Percentiles rank a stretch among this genome's conserved stretches.
Evolutionary conservation across 1,140 invertebrate genomes (phyloP).

Genomic region (Agraylea sexmaculata): DNA sequence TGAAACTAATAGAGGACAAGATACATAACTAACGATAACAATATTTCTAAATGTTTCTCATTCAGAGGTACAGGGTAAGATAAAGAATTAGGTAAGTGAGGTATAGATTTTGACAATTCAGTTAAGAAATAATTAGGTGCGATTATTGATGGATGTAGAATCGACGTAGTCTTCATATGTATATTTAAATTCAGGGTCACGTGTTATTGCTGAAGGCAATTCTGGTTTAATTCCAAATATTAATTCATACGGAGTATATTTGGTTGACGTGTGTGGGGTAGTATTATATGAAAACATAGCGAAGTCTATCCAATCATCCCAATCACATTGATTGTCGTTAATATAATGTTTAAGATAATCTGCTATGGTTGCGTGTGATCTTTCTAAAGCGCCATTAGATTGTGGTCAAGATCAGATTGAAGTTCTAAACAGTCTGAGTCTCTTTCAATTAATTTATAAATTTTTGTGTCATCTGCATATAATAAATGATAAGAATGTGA

Average conservation of each 20-base stretch:
- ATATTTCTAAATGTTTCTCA: too few species aligned
- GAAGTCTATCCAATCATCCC: constrained; percentile 6
- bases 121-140: constrained; percentile 7
- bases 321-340: constrained; percentile 10
- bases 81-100: neutral
- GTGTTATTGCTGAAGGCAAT: constrained; percentile 12
- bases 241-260: constrained; percentile 24
- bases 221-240: constrained; percentile 24
- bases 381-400: constrained; percentile 24
- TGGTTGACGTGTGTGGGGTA: constrained; percentile 19
- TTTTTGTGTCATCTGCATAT: too few species aligned
- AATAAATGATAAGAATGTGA: too few species aligned
- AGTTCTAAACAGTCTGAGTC: too few species aligned
- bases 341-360: constrained; percentile 23
- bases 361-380: constrained; percentile 17
- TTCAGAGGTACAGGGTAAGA: neutral
- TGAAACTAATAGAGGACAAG: neutral
- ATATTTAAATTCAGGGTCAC: neutral
- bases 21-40: neutral
- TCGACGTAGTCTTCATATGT: neutral
- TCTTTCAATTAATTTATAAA: too few species aligned
- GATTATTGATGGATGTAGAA: constrained; percentile 8
- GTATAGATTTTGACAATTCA: constrained; percentile 9
- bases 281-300: constrained; percentile 9
- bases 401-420: too few species aligned